Evolutionary conservation across 2,797 vertebrate genomes (phyloP).

Genomic region (Myotis vivesi): DNA sequence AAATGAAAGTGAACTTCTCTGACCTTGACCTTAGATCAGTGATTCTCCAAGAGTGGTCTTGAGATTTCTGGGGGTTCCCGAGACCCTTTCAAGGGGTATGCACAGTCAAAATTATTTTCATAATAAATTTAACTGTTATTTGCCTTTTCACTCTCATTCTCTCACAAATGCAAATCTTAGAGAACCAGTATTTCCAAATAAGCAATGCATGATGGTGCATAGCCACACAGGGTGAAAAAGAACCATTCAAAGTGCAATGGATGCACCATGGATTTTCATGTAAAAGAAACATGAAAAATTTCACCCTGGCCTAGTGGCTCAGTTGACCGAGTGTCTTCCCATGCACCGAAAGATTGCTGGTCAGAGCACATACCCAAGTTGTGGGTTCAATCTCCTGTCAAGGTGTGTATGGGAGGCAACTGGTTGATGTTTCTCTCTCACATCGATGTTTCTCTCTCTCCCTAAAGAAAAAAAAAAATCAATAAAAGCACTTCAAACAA

Average conservation of each 20-base stretch:
- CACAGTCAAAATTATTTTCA: neutral
- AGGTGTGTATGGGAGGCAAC: neutral
- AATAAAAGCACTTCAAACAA: neutral
- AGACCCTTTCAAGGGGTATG: neutral
- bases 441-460: neutral
- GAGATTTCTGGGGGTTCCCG: neutral
- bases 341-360: neutral
- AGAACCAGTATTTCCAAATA: neutral
- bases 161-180: neutral
- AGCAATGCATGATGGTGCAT: neutral
- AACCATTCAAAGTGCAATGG: neutral
- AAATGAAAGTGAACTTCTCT: neutral
- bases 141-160: neutral
- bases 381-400: neutral
- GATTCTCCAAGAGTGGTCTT: neutral
- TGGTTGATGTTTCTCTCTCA: neutral
- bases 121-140: neutral
- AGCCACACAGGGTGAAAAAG: neutral
- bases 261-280: neutral
- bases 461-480: neutral
- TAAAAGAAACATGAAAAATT: neutral
- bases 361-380: neutral
- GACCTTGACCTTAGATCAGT: neutral
- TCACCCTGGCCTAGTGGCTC: neutral
- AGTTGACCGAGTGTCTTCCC: neutral